These are phyloP conservation scores for Chelon auratus DNA, from an alignment of 2,797 vertebrate genomes.

Conservation along the genomic window DNA sequence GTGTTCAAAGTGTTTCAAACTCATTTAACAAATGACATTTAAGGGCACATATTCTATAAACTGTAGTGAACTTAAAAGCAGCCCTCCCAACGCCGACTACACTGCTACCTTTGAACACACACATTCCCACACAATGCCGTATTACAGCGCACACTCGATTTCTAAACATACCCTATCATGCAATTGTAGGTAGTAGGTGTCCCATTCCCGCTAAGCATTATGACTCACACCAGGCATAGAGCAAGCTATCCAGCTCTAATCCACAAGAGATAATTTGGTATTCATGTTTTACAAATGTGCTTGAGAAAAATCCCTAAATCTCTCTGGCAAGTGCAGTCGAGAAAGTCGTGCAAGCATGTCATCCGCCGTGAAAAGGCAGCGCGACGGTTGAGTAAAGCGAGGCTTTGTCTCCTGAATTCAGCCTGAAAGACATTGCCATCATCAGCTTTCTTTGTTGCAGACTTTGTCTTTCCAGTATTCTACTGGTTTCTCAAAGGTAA, in stretches of 20 bases:
- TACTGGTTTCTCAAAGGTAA: slow-evolving; percentile 80
- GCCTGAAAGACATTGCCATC: slow-evolving; percentile 75
- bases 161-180: slow-evolving; percentile 59
- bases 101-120: slow-evolving; percentile 20
- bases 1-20: too few relatives aligned
- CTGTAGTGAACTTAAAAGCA: too few relatives aligned
- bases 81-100: too few relatives aligned
- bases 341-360: slow-evolving; percentile 78
- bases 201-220: slow-evolving; percentile 67
- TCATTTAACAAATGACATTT: too few relatives aligned
- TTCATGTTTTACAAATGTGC: slow-evolving; percentile 86
- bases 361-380: slow-evolving; percentile 80
- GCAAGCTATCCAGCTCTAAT: slow-evolving; percentile 80
- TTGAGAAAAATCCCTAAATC: slow-evolving; percentile 83
- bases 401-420: slow-evolving; percentile 79
- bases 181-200: slow-evolving; percentile 66
- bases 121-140: slow-evolving; percentile 56
- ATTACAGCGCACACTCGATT: slow-evolving; percentile 53
- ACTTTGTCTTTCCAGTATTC: slow-evolving; percentile 77
- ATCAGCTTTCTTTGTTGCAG: slow-evolving; percentile 76
- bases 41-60: too few relatives aligned
- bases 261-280: slow-evolving; percentile 83
- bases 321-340: slow-evolving; percentile 79
- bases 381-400: slow-evolving; percentile 70
- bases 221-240: slow-evolving; percentile 76